phyloP scores from a whole-genome alignment of 2,113 vertebrate genomes.

The Dromiciops gliroides region DNA sequence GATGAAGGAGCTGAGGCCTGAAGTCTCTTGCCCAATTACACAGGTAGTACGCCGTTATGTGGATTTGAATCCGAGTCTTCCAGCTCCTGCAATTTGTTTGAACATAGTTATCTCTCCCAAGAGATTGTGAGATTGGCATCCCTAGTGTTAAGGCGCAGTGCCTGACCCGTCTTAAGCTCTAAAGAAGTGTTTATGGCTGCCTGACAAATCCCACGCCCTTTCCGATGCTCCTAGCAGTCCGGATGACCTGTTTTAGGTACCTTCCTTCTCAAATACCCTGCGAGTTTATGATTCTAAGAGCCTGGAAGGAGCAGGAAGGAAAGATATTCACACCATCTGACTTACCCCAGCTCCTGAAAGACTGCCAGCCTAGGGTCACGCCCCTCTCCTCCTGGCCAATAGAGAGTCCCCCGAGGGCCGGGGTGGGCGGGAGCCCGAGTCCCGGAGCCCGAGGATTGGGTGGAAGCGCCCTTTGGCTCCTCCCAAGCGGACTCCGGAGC shows the following conservation, averaged over 20 bases:
- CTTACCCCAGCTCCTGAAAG: background rate
- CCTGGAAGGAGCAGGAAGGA: background rate
- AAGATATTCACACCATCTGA: background rate
- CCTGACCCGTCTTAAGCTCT: no score
- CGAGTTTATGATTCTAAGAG: background rate
- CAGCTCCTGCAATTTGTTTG: background rate
- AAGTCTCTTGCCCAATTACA: background rate
- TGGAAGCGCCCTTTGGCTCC: background rate
- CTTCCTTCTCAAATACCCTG: background rate
- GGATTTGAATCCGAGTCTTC: no score
- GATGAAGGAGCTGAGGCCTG: background rate
- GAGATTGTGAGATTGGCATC: background rate
- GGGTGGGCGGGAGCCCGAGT: rapidly evolving
- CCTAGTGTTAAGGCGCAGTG: background rate
- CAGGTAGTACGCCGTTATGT: background rate
- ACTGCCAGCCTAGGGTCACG: background rate
- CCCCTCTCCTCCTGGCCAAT: background rate
- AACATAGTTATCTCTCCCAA: background rate
- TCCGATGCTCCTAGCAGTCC: no score
- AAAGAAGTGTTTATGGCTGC: background rate
- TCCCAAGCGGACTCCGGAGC: background rate
- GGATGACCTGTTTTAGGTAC: no score
- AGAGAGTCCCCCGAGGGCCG: background rate
- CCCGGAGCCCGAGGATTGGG: rapidly evolving
- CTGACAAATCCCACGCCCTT: background rate